phyloP scores from a whole-genome alignment of 2,797 vertebrate genomes.

The Brachyalestes nurse region DNA sequence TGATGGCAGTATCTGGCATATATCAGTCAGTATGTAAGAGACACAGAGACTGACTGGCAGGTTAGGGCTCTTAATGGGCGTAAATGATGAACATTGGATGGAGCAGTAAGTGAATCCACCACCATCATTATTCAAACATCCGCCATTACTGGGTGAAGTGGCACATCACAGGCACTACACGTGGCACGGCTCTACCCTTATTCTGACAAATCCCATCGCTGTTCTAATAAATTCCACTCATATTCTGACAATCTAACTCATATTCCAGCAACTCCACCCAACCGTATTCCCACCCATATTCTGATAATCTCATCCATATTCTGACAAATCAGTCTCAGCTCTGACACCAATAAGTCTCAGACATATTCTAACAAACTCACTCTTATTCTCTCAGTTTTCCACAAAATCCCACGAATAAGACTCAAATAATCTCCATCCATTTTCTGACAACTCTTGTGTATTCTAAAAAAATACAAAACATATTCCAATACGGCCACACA shows the following conservation, averaged over 20 bases:
- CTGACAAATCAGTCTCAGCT: too few species aligned
- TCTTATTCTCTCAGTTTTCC: not conserved
- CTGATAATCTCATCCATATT: not conserved
- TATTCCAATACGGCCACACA: not conserved
- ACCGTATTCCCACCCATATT: not conserved
- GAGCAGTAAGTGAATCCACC: slow-evolving; percentile 26
- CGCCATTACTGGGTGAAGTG: slow-evolving; percentile 20
- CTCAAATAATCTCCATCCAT: not conserved
- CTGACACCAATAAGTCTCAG: not conserved
- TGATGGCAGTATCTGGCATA: slow-evolving; percentile 29
- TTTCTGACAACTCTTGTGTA: not conserved
- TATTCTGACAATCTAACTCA: not conserved
- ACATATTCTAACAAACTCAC: not conserved
- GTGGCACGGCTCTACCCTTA: not conserved
- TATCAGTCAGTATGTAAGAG: slow-evolving; percentile 44
- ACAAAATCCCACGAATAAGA: not conserved
- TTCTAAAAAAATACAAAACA: too few species aligned
- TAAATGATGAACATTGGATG: slow-evolving; percentile 41
- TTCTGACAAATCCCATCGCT: not conserved
- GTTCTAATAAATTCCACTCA: not conserved
- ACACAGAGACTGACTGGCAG: slow-evolving; percentile 32
- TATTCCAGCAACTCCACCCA: not conserved
- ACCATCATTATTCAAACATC: slow-evolving; percentile 38
- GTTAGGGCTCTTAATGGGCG: slow-evolving; percentile 48
- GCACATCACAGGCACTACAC: not conserved